Evolutionary conservation across 2,888 invertebrate species (phyloP).

Genomic region (Drosophila birchii): DNA sequence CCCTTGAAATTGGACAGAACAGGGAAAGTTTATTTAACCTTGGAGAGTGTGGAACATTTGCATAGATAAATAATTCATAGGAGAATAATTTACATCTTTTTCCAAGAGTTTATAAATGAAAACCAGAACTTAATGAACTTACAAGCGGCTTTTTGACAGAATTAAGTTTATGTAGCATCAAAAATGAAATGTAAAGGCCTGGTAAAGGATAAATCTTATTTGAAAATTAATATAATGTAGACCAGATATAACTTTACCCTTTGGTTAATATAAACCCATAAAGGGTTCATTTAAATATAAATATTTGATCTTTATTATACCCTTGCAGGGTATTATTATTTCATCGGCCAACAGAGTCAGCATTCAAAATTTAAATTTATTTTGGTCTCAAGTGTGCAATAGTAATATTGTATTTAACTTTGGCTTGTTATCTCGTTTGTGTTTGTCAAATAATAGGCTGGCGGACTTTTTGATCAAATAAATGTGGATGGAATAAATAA

Average conservation of each 20-base stretch:
- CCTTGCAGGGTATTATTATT: too few species aligned
- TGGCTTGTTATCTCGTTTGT: not conserved
- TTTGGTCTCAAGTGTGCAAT: constrained; percentile 11
- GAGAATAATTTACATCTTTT: not conserved
- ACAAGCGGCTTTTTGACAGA: not conserved
- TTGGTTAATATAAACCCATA: not conserved
- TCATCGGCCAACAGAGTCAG: too few species aligned
- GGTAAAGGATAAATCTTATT: not conserved
- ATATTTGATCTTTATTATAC: not conserved
- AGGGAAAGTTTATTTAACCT: not conserved
- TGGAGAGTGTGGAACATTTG: constrained; percentile 1
- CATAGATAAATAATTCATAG: not conserved
- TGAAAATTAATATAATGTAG: not conserved
- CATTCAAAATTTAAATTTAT: constrained; percentile 12
- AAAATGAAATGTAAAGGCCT: not conserved
- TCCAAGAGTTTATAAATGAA: not conserved
- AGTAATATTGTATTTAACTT: not conserved
- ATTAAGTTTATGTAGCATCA: too few species aligned
- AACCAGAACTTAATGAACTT: not conserved
- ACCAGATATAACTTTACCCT: not conserved
- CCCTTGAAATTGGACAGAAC: constrained; percentile 4
- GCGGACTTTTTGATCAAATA: not conserved
- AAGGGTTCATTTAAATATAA: not conserved
- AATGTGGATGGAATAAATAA: too few species aligned
- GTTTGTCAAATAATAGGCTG: not conserved